These are phyloP conservation scores for Catagonus wagneri DNA, from an alignment of 2,113 vertebrate species.

Conservation along the genomic window DNA sequence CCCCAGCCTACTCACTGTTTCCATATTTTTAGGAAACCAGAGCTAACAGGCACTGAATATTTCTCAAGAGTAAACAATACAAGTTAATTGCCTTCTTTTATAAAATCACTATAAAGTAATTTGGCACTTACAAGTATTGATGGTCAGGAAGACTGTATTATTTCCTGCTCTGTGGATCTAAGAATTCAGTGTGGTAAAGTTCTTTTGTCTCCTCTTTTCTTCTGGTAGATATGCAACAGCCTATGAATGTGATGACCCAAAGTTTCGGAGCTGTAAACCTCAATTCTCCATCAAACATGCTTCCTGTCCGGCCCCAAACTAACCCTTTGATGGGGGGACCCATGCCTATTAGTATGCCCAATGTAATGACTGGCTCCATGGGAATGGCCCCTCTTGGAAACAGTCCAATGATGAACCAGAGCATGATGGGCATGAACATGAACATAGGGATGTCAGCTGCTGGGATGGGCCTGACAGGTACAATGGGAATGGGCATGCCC, in stretches of 20 bases:
- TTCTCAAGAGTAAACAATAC: neutral
- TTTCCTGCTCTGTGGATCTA: neutral
- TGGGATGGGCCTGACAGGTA: constrained; percentile 91
- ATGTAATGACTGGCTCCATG: constrained; percentile 92
- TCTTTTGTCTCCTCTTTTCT: constrained; percentile 51
- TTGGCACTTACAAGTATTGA: neutral
- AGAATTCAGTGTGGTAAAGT: neutral
- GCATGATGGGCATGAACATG: constrained; percentile 94
- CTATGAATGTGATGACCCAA: constrained; percentile 93
- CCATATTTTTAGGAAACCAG: constrained; percentile 6
- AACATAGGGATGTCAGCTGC: constrained; percentile 88
- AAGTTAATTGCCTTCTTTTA: constrained; percentile 21
- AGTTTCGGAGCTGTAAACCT: constrained; percentile 94
- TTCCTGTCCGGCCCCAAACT: constrained; percentile 88
- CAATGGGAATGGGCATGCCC: constrained; percentile 90
- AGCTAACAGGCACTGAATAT: neutral
- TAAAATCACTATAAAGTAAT: neutral
- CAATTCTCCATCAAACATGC: constrained; percentile 89
- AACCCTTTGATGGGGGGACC: constrained; percentile 90
- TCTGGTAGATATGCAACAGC: constrained; percentile 90
- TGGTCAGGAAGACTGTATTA: neutral
- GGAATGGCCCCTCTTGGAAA: constrained; percentile 90
- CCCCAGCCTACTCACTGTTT: neutral
- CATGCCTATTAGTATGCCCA: constrained; percentile 89
- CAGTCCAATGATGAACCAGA: constrained; percentile 89